Base-by-base conservation (phyloP, 2,888 invertebrate genomes). In the Drosophila formosana region DNA sequence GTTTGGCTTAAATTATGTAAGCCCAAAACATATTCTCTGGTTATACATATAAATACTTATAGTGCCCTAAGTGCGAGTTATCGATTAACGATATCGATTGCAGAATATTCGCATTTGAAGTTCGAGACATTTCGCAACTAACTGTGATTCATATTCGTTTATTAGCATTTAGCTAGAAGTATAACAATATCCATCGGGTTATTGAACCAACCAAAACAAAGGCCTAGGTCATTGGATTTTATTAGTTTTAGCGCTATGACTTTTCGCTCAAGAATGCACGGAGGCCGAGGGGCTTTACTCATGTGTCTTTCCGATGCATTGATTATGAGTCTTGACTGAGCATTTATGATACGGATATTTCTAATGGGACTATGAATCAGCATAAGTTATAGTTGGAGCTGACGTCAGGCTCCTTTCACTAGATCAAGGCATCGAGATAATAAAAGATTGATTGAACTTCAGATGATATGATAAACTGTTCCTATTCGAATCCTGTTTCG, bases 381-480 rank as follows among this genome's bases (percentile, higher is more conserved):
- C 65, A 39, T 43, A 34, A 32, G 32, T 9, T 57, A 53, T 43
- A 53, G 13, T 37, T 32, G 32, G 11, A n/a, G 43, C 34, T 75
- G 72, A 75, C 63, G 67, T 64, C 58, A 75, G n/a, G 28, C 37
- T 57, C 56, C 72, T 75, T 75, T 75, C 67, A 72, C 75, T 53
- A 34, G 56, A 63, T 65, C 45, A 45, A 34, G 56, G 28, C 43
- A 62, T 58, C 37, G 41, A 65, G 23, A 46, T 60, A 55, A 13
- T 3, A 51, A 23, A 51, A 68, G 62, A 75, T 76, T 76, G 67
- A 76, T 72, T 32, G 61, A 11, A 7, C n/a, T 13, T 32, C 46
- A 18, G 23, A 49, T 60, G 65, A 58, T 55, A 58, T 47, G 55
- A 55, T 56, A 55, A 52, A 65, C 52, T 58, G 34, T 75, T 61